Evolutionary conservation across 2,113 vertebrate species (phyloP), one percentile per base, ranked within the genome.

Genomic region (Mormyrus lacerda): DNA sequence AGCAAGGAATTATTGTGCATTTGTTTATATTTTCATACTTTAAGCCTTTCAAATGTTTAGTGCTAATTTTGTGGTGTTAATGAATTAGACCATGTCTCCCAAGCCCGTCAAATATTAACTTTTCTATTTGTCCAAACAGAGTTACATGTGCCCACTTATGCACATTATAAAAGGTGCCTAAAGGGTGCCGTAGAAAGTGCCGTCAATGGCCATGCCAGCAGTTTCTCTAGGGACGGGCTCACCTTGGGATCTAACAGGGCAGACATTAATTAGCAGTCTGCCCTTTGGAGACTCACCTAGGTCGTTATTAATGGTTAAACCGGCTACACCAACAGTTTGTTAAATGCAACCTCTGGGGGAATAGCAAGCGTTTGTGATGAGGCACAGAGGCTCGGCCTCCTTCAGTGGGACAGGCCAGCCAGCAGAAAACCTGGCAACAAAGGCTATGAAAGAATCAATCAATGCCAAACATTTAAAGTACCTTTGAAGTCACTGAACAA

Each of bases 401-500:
- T 69, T 27, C 61, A 31, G 27, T 69, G n/a, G n/a, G n/a, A 13
- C 27, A 69, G 61, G n/a, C 61, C 61, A 31, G 61, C 61, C 27
- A 42, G 55, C 50, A 89, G 45, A 89, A 44, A 39, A 69, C n/a
- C n/a, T 31, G 61, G 61, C 69, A 84, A 88, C 15, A 84, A 83
- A 83, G 47, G 51, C 73, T 44, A 88, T 47, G 87, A n/a, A 39
- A 44, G 42, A 61, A 88, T 65, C 53, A 69, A 88, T 88, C 55
- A 88, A 69, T 44, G 55, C 87, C 55, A 69, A 69, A n/a, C 24
- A 42, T 42, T 65, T 44, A 88, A 65, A 69, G 53, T 45, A 27
- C 58, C 61, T 69, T 69, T 88, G 58, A 88, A 65, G 87, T 88
- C 42, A 88, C 7, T 45, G 55, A 88, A 69, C 55, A 88, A 69